Conservation (phyloP, 2,888 invertebrate genomes). For the Periphyllus acericola region DNA sequence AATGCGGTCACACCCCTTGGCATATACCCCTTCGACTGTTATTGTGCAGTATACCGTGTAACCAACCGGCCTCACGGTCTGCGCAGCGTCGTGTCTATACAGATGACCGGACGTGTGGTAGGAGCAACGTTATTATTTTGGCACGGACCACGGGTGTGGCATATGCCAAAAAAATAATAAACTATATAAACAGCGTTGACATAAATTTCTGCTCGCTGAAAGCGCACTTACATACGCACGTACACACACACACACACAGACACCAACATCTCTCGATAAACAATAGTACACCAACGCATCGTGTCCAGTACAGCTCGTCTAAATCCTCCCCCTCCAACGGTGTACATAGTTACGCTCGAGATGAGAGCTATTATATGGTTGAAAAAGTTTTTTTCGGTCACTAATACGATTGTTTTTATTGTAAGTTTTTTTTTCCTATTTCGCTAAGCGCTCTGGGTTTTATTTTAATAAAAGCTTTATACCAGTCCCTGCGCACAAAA, state of each 20-base stretch:
- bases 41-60: too few relatives aligned
- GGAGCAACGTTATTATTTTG: not conserved
- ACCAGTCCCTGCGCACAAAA: too few relatives aligned
- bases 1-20: too few relatives aligned
- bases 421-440: too few relatives aligned
- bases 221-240: not conserved
- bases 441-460: too few relatives aligned
- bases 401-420: not conserved
- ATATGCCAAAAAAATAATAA: slow-evolving; percentile 8
- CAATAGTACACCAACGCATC: not conserved
- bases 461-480: too few relatives aligned
- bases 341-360: too few relatives aligned
- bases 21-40: too few relatives aligned
- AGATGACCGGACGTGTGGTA: not conserved
- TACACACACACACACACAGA: too few relatives aligned
- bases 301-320: not conserved
- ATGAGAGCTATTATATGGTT: too few relatives aligned
- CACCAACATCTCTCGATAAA: not conserved
- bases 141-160: not conserved
- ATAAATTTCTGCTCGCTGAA: not conserved
- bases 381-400: too few relatives aligned
- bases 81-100: not conserved
- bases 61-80: too few relatives aligned
- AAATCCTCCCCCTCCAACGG: not conserved
- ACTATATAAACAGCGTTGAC: not conserved